These are phyloP conservation scores for Sinodicranocentrus sp. DNA, from an alignment of 2,888 invertebrate genomes.

Conservation along the genomic window DNA sequence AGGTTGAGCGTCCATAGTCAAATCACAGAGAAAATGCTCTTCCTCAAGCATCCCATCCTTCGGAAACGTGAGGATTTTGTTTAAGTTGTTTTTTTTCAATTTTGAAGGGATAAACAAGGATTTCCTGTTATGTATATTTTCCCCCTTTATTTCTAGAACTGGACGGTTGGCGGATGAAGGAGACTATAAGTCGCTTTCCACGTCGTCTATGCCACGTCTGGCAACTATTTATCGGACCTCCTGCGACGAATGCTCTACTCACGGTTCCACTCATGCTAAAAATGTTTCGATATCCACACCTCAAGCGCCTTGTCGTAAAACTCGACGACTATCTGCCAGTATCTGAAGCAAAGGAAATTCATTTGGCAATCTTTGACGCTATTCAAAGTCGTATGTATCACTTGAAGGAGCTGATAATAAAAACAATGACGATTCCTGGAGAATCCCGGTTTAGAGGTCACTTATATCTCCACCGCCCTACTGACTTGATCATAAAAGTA, in stretches of 20 bases:
- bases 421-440: not conserved
- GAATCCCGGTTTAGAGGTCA: conserved; percentile 6
- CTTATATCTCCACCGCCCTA: conserved; percentile 13
- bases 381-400: not conserved
- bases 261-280: conserved; percentile 3
- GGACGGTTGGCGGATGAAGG: conserved; percentile 22
- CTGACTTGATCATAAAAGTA: not conserved
- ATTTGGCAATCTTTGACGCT: conserved; percentile 20
- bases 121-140: not conserved
- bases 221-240: conserved; percentile 18
- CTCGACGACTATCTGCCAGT: not conserved
- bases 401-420: conserved; percentile 24
- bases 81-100: not conserved
- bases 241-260: not conserved
- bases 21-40: conserved; percentile 11
- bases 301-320: conserved; percentile 1
- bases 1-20: conserved; percentile 4
- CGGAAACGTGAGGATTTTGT: conserved; percentile 3
- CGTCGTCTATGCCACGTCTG: not conserved
- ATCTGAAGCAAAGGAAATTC: not conserved
- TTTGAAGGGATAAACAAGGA: not conserved
- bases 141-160: not conserved
- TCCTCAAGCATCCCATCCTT: not conserved
- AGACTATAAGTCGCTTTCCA: conserved; percentile 15
- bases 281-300: conserved; percentile 5